Conservation (phyloP, 2,888 invertebrate species). For the Chironomus riparius region DNA sequence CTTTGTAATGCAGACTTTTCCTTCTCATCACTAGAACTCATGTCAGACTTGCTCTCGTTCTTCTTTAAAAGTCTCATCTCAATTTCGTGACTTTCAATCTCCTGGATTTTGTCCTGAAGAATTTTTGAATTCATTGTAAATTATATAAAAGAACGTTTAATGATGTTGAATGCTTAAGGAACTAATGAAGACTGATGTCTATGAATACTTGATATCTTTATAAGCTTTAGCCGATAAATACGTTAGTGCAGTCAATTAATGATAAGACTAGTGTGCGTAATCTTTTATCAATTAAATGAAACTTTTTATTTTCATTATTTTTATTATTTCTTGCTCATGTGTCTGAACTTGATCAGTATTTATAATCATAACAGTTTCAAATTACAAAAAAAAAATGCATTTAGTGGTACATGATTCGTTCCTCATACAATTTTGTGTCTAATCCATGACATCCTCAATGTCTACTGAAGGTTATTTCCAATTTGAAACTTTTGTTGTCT, state of each 20-base stretch:
- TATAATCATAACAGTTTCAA: too few species aligned
- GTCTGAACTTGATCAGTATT: too few species aligned
- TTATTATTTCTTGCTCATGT: too few species aligned
- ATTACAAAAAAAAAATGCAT: too few species aligned
- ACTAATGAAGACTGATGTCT: neutral
- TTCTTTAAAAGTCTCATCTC: constrained; percentile 4
- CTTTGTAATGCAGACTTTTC: neutral
- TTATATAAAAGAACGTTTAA: neutral
- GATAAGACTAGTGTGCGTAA: neutral
- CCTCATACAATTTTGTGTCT: too few species aligned
- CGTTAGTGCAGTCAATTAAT: neutral
- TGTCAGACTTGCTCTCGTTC: neutral
- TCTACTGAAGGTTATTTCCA: too few species aligned
- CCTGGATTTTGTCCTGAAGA: constrained; percentile 14
- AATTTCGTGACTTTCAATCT: neutral
- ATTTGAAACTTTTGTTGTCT: too few species aligned
- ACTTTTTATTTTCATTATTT: neutral
- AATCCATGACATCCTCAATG: too few species aligned
- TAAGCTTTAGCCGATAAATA: neutral
- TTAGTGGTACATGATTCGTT: too few species aligned
- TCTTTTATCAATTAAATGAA: neutral
- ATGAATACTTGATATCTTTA: neutral
- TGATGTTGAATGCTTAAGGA: neutral
- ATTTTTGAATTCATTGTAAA: constrained; percentile 19
- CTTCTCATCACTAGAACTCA: neutral